Evolutionary conservation across 2,888 invertebrate genomes (phyloP), one percentile per base, ranked within the genome.

Genomic region (Caenorhabditis sulstoni): DNA sequence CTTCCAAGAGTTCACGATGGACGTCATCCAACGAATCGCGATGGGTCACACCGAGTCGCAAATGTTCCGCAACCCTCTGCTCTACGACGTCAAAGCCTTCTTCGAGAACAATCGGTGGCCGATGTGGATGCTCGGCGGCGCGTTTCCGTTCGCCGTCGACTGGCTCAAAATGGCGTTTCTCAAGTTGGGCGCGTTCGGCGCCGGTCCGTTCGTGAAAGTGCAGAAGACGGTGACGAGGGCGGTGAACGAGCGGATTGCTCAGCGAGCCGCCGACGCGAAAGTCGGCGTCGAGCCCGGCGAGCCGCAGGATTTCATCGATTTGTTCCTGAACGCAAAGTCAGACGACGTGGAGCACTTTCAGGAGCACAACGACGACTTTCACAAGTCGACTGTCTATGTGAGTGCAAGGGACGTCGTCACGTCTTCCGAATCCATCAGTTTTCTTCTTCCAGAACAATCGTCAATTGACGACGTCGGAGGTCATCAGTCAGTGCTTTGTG

Each of bases 21-120:
- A 92, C 77, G 91, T 92, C 0, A 92, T 93, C 59, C 90, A 91
- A 3, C 90, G 91, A 22, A 91, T 92, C 82, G 92, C 92, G 0
- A 89, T 92, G 64, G 92, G 87, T 1, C 86, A 85, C 37, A 61
- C 59, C 9, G 79, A 73, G 5, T 50, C 73, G 4, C 57, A 64
- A 50, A 64, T 73, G 64, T 73, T 73, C 73, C 64, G 50, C 12
- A 73, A 73, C 23, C 73, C 73, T 0, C 35, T 73, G 2, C 12
- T 73, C n/a, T 16, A 58, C 4, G 57, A 44, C 29, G 44, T 45
- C 22, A 70, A 62, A 47, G 70, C 37, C 55, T 62, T 79, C 23
- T 79, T 79, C 41, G 64, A 55, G 16, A 44, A 67, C 45, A 59
- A 62, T 35, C 71, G 73, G 11, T 52, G 66, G 49, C 44, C 12